Evolutionary conservation across 2,888 invertebrate genomes (phyloP).

Genomic region (Amiota mariae): DNA sequence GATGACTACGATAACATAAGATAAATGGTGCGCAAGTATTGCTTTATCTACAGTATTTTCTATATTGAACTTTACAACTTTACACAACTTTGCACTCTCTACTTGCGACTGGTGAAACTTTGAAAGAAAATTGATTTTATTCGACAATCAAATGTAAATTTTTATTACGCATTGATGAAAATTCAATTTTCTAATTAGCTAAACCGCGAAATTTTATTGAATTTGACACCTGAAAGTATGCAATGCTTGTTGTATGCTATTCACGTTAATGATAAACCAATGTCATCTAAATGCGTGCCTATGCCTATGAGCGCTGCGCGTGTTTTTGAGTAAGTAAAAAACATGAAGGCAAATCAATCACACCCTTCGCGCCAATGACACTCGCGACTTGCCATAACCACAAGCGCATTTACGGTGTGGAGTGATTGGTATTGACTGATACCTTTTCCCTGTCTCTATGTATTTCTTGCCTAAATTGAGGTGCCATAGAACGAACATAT

Average conservation of each 20-base stretch:
- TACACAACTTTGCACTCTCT: no score
- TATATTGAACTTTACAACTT: no score
- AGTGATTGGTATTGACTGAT: background rate
- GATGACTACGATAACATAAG: no score
- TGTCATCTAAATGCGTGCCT: no score
- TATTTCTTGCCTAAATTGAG: slow-evolving; percentile 4
- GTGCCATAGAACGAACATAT: background rate
- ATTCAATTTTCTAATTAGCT: slow-evolving; percentile 54
- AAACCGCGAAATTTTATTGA: slow-evolving; percentile 51
- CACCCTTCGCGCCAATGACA: background rate
- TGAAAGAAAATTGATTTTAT: slow-evolving; percentile 25
- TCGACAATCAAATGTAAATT: slow-evolving; percentile 28
- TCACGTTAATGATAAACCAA: slow-evolving; percentile 16
- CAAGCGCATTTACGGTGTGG: slow-evolving; percentile 46
- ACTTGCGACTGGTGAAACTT: no score
- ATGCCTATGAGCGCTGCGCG: no score
- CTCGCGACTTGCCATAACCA: slow-evolving; percentile 18
- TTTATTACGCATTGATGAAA: slow-evolving; percentile 26
- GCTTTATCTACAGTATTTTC: no score
- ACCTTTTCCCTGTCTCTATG: background rate
- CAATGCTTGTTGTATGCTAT: slow-evolving; percentile 37
- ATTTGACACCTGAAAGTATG: slow-evolving; percentile 45
- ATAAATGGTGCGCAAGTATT: no score
- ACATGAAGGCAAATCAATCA: slow-evolving; percentile 8
- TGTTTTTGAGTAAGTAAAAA: background rate